phyloP scores from a whole-genome alignment of 2,888 invertebrate genomes.

The Dolomedes plantarius region DNA sequence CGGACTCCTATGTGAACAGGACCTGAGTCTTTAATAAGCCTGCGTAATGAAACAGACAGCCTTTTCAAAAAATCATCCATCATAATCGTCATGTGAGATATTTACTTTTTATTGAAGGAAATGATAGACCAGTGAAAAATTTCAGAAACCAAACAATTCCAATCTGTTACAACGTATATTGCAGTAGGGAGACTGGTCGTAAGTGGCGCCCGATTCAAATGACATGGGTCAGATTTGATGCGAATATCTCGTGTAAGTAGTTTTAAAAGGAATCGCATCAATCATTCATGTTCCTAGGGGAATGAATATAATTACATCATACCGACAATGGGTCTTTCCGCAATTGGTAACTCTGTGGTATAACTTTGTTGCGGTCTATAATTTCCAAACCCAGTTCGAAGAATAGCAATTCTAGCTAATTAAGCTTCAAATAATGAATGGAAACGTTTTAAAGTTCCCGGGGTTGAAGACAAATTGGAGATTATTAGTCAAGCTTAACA shows the following conservation, averaged over 20 bases:
- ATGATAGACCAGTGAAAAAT: background rate
- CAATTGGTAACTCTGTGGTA: background rate
- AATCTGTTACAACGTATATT: background rate
- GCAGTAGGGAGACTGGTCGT: background rate
- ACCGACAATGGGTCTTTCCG: background rate
- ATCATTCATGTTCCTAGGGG: constrained; percentile 33
- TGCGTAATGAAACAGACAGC: background rate
- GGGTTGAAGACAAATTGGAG: background rate
- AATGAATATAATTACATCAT: constrained; percentile 54
- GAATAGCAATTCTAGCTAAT: background rate
- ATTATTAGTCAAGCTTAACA: too few relatives aligned
- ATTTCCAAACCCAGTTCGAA: background rate
- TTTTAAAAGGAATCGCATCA: constrained; percentile 25
- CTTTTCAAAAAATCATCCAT: background rate
- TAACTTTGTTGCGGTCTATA: background rate
- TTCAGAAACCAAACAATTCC: background rate
- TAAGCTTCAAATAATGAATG: background rate
- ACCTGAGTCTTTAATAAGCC: background rate
- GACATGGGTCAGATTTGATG: background rate
- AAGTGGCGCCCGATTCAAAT: background rate
- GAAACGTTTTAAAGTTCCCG: background rate
- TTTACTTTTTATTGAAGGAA: background rate
- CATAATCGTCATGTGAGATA: background rate
- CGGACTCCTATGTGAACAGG: too few relatives aligned
- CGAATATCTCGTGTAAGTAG: background rate